phyloP scores from a whole-genome alignment of 2,888 invertebrate species.

The Diabrotica balteata region DNA sequence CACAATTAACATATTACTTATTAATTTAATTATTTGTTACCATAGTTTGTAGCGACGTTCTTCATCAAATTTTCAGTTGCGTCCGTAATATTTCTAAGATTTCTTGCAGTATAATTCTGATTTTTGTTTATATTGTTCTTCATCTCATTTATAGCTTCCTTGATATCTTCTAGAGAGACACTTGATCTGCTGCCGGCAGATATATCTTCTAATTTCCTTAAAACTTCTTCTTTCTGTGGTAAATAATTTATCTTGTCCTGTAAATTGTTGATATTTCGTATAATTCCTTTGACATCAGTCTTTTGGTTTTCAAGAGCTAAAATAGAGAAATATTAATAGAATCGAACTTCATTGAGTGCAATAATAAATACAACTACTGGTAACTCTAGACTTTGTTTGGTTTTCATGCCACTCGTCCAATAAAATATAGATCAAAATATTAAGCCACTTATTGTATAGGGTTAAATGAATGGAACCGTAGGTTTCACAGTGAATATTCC shows the following conservation, averaged over 20 bases:
- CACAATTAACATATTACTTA: too few species aligned
- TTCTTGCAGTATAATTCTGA: conserved; percentile 46
- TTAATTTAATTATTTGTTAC: too few species aligned
- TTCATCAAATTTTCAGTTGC: too few species aligned
- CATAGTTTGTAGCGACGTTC: too few species aligned
- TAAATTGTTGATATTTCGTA: conserved; percentile 50
- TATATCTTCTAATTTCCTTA: conserved; percentile 41
- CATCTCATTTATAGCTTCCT: conserved; percentile 16
- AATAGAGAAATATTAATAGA: not conserved
- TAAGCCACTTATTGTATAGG: too few species aligned
- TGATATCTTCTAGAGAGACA: not conserved
- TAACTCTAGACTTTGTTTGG: too few species aligned
- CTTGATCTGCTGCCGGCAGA: not conserved
- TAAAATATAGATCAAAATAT: too few species aligned
- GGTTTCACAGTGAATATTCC: too few species aligned
- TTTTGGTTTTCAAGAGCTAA: conserved; percentile 52
- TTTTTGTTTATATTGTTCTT: conserved; percentile 42
- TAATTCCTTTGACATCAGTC: conserved; percentile 45
- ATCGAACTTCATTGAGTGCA: not conserved
- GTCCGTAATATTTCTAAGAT: too few species aligned
- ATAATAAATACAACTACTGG: too few species aligned
- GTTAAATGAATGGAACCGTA: too few species aligned
- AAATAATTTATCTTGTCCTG: conserved; percentile 58
- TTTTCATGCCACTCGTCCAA: too few species aligned
- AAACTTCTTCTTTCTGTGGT: conserved; percentile 63